Base-by-base conservation (phyloP, 2,797 vertebrate genomes). In the Aldrovandia affinis region DNA sequence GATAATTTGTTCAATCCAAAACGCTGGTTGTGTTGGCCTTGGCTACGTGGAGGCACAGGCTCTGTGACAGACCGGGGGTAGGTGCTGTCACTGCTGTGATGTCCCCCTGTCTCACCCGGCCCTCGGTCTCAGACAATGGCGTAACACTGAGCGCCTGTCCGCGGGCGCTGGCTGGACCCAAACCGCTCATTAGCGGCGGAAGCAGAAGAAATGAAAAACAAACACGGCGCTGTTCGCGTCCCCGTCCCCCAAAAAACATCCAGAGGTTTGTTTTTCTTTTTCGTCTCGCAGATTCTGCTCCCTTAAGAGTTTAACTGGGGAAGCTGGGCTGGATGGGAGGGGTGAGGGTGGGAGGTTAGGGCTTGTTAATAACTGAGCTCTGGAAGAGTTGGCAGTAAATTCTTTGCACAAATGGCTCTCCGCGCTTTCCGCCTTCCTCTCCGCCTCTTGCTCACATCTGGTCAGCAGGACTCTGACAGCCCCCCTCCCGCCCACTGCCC, bases 381-480 rank as follows among this genome's bases (percentile, higher is more conserved):
- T 5, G 9, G 88, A 83, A 83, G 55, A 86, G 0, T 59, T 75
- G 85, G 89, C 89, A 88, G 85, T 84, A 89, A 90, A 89, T 89
- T 84, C 84, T 87, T 73, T 75, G 59, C 78, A 88, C 87, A 91
- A 90, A 89, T 86, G 87, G 47, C 82, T 85, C 90, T 89, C 88
- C 89, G 87, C 88, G 84, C 89, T 87, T 88, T 86, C 89, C 85
- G 87, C 89, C 92, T 89, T 85, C 89, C 77, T 84, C 87, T 85
- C 85, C 73, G 22, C 44, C 75, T 84, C 85, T 84, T 87, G 89
- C 42, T 82, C 91, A 96, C 96, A 86, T 88, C 87, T 89, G 85
- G 87, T 85, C 86, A 86, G 84, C 88, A 89, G 84, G 75, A 55
- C 78, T 52, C 57, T 81, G 85, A 81, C 79, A 75, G 20, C n/a